A percentile compares a stretch with the other conserved stretches of the same genome.
These are phyloP conservation scores for Subanguina moxae DNA, from an alignment of 1,140 invertebrate species.

Conservation along the genomic window DNA sequence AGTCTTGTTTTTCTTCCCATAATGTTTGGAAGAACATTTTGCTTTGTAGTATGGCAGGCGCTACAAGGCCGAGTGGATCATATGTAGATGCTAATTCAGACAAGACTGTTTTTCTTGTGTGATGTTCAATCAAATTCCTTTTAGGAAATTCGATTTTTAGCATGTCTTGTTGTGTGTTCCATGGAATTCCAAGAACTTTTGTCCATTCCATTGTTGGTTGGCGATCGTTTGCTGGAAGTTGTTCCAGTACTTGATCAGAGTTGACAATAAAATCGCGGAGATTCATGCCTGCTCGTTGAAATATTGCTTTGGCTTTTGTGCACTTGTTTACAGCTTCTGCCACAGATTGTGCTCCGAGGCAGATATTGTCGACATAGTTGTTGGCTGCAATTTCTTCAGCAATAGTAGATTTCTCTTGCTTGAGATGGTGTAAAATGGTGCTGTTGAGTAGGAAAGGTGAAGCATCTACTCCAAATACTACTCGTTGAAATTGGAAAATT, in stretches of 20 bases:
- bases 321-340: conserved; percentile 19
- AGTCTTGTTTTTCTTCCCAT: conserved; percentile 26
- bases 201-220: background rate
- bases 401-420: background rate
- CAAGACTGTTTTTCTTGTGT: conserved; percentile 24
- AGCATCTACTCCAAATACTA: conserved; percentile 30
- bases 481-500: conserved; percentile 24
- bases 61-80: conserved; percentile 29
- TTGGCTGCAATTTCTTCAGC: conserved; percentile 8
- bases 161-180: conserved; percentile 22
- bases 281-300: conserved; percentile 31
- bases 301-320: conserved; percentile 15
- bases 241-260: no score
- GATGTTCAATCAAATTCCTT: background rate
- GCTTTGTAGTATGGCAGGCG: conserved; percentile 19
- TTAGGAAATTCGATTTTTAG: background rate
- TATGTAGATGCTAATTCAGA: conserved; percentile 11
- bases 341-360: background rate
- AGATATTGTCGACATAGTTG: conserved; percentile 40
- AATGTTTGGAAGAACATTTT: conserved; percentile 34
- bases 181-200: conserved; percentile 34
- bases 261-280: conserved; percentile 12
- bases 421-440: conserved; percentile 29
- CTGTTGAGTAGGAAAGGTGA: conserved; percentile 29
- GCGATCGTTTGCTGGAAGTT: no score